Conservation (phyloP, 2,888 invertebrate species). For the Geotrupes spiniger region DNA sequence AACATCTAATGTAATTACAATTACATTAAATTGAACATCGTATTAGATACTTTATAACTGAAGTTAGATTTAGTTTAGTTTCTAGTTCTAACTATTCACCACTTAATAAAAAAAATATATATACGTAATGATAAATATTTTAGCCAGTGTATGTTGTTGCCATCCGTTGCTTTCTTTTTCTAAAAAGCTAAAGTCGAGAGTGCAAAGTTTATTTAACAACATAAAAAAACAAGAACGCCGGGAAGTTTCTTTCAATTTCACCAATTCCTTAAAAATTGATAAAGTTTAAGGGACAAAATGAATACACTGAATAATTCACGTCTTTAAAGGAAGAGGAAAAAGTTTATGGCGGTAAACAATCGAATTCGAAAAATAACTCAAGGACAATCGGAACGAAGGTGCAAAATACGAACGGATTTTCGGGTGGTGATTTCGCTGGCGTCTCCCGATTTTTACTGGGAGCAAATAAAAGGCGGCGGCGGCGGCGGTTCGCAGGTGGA, state of each 20-base stretch:
- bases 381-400: conserved; percentile 2
- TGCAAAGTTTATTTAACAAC: no score
- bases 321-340: conserved; percentile 1
- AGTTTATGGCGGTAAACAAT: not conserved
- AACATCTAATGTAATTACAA: no score
- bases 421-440: not conserved
- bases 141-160: no score
- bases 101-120: no score
- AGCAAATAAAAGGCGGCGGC: conserved; percentile 44
- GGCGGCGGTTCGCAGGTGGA: conserved; percentile 33
- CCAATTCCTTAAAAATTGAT: conserved; percentile 1
- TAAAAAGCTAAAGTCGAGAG: no score
- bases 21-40: no score
- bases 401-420: not conserved
- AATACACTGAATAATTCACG: conserved; percentile 5
- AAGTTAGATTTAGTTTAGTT: no score
- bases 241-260: not conserved
- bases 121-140: no score
- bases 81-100: no score
- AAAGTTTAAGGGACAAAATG: conserved; percentile 1
- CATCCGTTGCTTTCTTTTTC: no score
- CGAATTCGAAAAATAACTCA: conserved; percentile 3
- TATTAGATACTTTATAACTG: no score
- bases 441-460: not conserved
- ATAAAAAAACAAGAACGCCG: no score